Conservation (phyloP, 2,797 vertebrate genomes). For the Urophycis tenuis region DNA sequence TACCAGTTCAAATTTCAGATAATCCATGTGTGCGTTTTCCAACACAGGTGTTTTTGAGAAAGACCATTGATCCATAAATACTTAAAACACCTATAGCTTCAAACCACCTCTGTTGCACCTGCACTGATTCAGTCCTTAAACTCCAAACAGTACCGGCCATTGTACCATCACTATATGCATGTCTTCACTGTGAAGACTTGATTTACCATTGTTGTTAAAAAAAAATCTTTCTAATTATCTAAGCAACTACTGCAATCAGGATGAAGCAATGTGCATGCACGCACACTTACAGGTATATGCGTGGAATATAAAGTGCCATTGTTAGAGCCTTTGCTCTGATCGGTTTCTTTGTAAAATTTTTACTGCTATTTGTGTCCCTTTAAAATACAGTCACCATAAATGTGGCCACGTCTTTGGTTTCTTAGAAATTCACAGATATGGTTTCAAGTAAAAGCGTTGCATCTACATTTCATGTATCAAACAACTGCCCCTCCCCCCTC, state of each 20-base stretch:
- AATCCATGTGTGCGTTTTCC: neutral
- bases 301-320: constrained; percentile 58
- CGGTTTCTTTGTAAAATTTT: constrained; percentile 37
- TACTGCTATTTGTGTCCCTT: constrained; percentile 18
- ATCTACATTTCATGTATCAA: neutral
- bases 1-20: neutral
- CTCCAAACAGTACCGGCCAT: neutral
- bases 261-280: constrained; percentile 31
- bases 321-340: constrained; percentile 43
- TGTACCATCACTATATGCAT: constrained; percentile 20
- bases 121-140: constrained; percentile 17
- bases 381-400: constrained; percentile 28
- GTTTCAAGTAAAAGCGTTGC: constrained; percentile 14
- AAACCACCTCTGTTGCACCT: constrained; percentile 44
- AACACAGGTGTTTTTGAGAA: neutral
- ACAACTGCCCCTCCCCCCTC: neutral
- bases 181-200: constrained; percentile 23
- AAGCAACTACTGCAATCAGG: constrained; percentile 27
- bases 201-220: constrained; percentile 15
- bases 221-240: constrained; percentile 25
- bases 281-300: constrained; percentile 20
- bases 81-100: constrained; percentile 44
- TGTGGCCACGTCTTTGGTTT: constrained; percentile 43
- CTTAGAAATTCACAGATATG: constrained; percentile 38
- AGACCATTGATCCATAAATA: constrained; percentile 34